phyloP scores from a whole-genome alignment of 2,888 invertebrate species.

The Schrankia costaestrigalis region DNA sequence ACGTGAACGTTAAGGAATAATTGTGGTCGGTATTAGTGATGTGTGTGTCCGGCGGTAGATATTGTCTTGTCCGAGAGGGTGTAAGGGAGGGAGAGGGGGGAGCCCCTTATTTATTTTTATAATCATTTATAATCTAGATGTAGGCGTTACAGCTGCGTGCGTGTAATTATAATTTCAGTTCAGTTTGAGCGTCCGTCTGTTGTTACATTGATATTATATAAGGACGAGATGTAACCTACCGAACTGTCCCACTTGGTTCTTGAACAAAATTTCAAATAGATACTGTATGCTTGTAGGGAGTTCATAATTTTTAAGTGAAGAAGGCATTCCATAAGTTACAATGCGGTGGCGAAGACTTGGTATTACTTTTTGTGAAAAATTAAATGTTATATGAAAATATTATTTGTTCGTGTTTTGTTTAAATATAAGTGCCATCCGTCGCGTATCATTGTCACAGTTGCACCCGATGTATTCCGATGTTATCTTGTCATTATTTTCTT shows the following conservation, averaged over 20 bases:
- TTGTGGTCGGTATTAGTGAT: no score
- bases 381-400: constrained; percentile 48
- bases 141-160: constrained; percentile 61
- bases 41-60: no score
- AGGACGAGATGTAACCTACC: no score
- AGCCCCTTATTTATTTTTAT: constrained; percentile 78
- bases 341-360: constrained; percentile 68
- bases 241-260: constrained; percentile 35
- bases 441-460: constrained; percentile 25
- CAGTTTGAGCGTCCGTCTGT: constrained; percentile 36
- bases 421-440: constrained; percentile 67
- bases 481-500: constrained; percentile 62
- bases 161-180: constrained; percentile 55
- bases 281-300: constrained; percentile 65
- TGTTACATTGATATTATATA: constrained; percentile 43
- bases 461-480: constrained; percentile 33
- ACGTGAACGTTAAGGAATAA: constrained; percentile 5
- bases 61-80: constrained; percentile 46
- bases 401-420: constrained; percentile 49
- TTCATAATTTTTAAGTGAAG: constrained; percentile 72
- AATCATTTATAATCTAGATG: constrained; percentile 75
- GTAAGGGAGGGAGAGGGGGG: constrained; percentile 51
- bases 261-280: constrained; percentile 60
- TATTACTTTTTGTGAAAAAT: constrained; percentile 49
- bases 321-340: constrained; percentile 76